A percentile compares a stretch with the other conserved stretches of the same genome.
Conservation (phyloP, 2,888 invertebrate species). For the Mechanitis mazaeus region DNA sequence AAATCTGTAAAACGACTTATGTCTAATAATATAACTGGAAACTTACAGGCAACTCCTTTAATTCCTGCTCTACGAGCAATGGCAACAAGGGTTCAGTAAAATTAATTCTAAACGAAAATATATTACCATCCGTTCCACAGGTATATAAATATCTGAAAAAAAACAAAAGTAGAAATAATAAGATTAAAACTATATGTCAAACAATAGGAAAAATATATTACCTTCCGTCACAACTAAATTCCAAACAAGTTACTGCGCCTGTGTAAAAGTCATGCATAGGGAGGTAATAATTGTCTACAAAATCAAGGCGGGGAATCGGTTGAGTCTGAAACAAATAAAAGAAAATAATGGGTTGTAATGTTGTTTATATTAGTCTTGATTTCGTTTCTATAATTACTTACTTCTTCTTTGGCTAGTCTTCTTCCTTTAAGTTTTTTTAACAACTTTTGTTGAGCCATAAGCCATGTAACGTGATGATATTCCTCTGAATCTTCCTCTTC, state of each 20-base stretch:
- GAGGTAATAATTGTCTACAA: slow-evolving; percentile 79
- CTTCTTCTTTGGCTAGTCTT: slow-evolving; percentile 65
- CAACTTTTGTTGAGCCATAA: slow-evolving; percentile 47
- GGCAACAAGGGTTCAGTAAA: slow-evolving; percentile 54
- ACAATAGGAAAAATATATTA: slow-evolving; percentile 41
- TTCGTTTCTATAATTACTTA: slow-evolving; percentile 16
- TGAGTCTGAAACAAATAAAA: slow-evolving; percentile 42
- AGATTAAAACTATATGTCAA: not conserved
- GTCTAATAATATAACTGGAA: not conserved
- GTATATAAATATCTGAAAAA: slow-evolving; percentile 69
- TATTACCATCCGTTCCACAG: slow-evolving; percentile 85
- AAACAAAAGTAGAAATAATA: not conserved
- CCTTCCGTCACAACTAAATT: slow-evolving; percentile 78
- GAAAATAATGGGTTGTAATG: too few species aligned
- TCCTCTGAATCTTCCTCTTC: slow-evolving; percentile 56
- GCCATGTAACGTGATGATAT: slow-evolving; percentile 48
- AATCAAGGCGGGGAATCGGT: slow-evolving; percentile 63
- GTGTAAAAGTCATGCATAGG: slow-evolving; percentile 86
- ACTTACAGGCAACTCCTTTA: slow-evolving; percentile 43
- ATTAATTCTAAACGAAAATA: slow-evolving; percentile 81
- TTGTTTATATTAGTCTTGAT: too few species aligned
- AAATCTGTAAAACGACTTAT: too few species aligned
- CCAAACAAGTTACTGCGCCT: slow-evolving; percentile 80
- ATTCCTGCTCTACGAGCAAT: slow-evolving; percentile 24
- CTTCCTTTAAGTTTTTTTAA: slow-evolving; percentile 63